Conservation (phyloP, 2,113 vertebrate genomes). For the Sphaerodactylus townsendi region DNA sequence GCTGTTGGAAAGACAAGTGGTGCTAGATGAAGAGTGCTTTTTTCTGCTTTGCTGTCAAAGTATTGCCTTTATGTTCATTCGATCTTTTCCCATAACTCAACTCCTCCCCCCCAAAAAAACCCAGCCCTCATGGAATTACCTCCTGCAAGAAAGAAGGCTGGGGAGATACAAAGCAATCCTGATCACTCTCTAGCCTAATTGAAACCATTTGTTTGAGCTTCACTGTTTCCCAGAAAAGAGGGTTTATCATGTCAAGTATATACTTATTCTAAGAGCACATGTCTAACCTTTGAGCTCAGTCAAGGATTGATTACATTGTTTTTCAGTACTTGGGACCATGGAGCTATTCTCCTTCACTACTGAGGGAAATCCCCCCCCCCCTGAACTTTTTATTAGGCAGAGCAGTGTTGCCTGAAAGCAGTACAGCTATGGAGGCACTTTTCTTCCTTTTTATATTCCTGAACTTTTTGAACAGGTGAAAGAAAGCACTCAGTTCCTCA, state of each 20-base stretch:
- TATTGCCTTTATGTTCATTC: background rate
- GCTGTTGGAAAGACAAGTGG: background rate
- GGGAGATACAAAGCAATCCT: background rate
- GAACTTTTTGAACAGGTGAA: background rate
- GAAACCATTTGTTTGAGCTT: background rate
- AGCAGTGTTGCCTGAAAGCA: background rate
- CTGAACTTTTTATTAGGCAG: background rate
- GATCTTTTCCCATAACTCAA: background rate
- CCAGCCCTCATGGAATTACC: background rate
- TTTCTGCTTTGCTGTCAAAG: conserved; percentile 7
- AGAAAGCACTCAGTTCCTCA: too few species aligned
- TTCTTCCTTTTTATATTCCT: background rate
- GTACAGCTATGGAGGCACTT: background rate
- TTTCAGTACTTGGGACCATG: background rate
- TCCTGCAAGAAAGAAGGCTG: background rate
- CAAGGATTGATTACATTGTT: background rate
- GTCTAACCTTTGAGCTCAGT: conserved; percentile 4
- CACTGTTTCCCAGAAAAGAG: conserved; percentile 18
- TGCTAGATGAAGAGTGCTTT: conserved; percentile 6
- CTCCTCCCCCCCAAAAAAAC: background rate
- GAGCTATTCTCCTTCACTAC: background rate
- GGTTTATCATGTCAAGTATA: conserved; percentile 9
- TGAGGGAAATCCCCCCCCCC: background rate
- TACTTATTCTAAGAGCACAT: background rate
- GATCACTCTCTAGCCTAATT: background rate